Conservation (phyloP, 2,113 vertebrate genomes). For the Leucopsar rothschildi region DNA sequence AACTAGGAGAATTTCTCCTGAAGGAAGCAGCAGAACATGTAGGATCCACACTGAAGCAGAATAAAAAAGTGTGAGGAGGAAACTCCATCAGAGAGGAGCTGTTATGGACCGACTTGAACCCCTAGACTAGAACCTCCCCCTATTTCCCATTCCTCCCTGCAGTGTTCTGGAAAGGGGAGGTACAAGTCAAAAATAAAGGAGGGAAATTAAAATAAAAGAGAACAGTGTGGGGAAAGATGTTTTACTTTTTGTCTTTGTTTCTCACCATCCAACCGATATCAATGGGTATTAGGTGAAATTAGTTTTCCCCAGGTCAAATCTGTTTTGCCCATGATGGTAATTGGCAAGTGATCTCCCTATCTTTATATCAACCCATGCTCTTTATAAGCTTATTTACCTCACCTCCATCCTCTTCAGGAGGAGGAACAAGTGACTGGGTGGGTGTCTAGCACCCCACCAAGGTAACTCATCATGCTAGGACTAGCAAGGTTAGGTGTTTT, state of each 20-base stretch:
- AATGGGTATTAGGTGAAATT: background rate
- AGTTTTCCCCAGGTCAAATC: background rate
- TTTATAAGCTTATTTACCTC: background rate
- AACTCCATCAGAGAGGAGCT: background rate
- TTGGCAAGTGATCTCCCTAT: background rate
- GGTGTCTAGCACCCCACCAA: background rate
- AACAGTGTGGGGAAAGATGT: background rate
- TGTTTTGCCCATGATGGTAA: background rate
- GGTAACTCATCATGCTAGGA: fast-evolving
- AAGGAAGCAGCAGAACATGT: background rate
- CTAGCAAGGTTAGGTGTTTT: background rate
- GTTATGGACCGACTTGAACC: background rate
- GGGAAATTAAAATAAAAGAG: background rate
- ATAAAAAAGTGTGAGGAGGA: background rate
- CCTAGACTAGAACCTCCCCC: background rate
- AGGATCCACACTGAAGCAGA: background rate
- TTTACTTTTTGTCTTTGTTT: background rate
- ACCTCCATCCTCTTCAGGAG: background rate
- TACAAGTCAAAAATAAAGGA: background rate
- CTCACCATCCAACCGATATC: background rate
- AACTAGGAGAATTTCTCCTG: background rate
- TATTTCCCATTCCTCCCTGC: background rate
- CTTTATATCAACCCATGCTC: background rate
- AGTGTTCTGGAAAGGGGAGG: background rate
- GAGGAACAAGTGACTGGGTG: background rate